Base-by-base conservation (phyloP, 2,888 invertebrate genomes). In the Caenorhabditis sp. region DNA sequence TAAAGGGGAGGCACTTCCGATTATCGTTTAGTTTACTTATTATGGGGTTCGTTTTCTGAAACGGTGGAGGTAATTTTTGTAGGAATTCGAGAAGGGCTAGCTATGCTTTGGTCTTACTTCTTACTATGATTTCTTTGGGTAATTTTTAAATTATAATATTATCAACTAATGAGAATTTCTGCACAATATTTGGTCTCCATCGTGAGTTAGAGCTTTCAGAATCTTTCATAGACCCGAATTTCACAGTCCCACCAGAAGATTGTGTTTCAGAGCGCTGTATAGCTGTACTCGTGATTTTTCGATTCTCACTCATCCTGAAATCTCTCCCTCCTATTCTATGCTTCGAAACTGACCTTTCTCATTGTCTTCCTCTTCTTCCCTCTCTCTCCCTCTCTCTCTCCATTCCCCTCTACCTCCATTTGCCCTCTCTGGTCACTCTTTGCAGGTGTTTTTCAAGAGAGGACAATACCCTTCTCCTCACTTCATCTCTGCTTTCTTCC, bases 361-460 rank as follows among this genome's bases (percentile, higher is more conserved):
- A 31, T 19, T 26, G 28, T 58, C 24, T 22, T 72, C 35, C 44
- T 44, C 31, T 16, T n/a, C 44, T 58, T 28, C 49, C 38, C 44
- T 31, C 54, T 49, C 12, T 68, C 47, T 49, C 59, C 51, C 0
- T 59, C 44, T 31, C 54, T 49, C 12, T 68, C 47, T 49, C 59
- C 51, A n/a, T 0, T 59, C 31, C 47, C 16, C 28, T 38, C 41
- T 49, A 3, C 22, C 56, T 80, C 35, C 38, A n/a, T n/a, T 31
- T 44, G 22, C 7, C 54, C 31, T 19, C 22, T 38, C 12, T 38
- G 38, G 6, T 22, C 64, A 26, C 49, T 59, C 77, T 61, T 28
- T 61, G 75, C 75, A 75, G 75, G 75, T 72, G 56, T 72, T 75
- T 81, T 81, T 69, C 28, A 51, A 63, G 59, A 70, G 56, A 31